phyloP scores from a whole-genome alignment of 2,797 vertebrate genomes.

The Morelia viridis region DNA sequence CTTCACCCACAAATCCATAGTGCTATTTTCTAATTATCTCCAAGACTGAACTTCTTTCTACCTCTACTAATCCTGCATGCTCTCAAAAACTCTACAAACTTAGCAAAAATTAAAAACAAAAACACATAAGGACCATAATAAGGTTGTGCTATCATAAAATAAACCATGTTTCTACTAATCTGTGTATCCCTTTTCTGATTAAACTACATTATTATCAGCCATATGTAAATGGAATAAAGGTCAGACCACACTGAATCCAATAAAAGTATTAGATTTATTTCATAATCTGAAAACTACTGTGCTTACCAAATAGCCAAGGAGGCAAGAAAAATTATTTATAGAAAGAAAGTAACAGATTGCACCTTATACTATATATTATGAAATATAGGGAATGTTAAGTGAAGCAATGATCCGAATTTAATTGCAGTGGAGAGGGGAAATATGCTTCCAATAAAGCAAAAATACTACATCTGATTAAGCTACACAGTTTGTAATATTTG shows the following conservation, averaged over 20 bases:
- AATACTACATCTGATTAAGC: neutral
- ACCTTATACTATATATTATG: neutral
- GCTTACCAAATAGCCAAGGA: neutral
- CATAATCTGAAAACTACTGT: neutral
- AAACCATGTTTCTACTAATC: neutral
- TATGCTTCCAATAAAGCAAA: neutral
- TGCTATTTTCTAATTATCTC: neutral
- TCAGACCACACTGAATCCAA: constrained; percentile 29
- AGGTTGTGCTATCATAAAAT: neutral
- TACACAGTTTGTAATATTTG: neutral
- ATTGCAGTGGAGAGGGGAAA: neutral
- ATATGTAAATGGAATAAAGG: constrained; percentile 5
- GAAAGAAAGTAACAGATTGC: neutral
- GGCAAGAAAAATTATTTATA: neutral
- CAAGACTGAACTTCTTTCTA: neutral
- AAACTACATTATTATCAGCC: neutral
- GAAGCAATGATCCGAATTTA: neutral
- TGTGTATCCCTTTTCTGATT: neutral
- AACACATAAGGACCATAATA: neutral
- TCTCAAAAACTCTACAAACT: neutral
- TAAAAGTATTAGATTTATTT: constrained; percentile 24
- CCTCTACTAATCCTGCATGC: neutral
- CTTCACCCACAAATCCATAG: neutral
- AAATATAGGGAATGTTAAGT: neutral
- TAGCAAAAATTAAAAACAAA: neutral